Evolutionary conservation across 2,888 invertebrate genomes (phyloP).

Genomic region (Drosophila niveifrons): DNA sequence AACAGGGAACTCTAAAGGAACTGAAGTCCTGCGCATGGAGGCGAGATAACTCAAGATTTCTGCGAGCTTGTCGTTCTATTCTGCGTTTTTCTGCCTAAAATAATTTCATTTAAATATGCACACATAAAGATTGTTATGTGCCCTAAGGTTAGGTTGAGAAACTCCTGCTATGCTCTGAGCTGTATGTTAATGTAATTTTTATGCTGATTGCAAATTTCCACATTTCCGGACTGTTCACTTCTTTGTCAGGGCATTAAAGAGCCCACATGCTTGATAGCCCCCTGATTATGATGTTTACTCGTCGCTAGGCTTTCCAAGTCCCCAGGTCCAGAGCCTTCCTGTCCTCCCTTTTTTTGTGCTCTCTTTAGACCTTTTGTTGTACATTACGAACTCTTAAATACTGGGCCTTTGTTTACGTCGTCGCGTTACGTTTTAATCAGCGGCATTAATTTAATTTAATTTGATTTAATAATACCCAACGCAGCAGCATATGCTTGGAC

Average conservation of each 20-base stretch:
- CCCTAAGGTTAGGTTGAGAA: constrained; percentile 7
- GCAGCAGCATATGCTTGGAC: constrained; percentile 6
- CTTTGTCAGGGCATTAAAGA: constrained; percentile 57
- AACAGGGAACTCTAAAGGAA: background rate
- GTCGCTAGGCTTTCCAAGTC: constrained; percentile 50
- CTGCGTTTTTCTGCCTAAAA: constrained; percentile 39
- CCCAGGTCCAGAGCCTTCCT: constrained; percentile 1
- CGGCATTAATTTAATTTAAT: constrained; percentile 80
- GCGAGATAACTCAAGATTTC: constrained; percentile 15
- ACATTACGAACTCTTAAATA: constrained; percentile 20
- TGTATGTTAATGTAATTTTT: constrained; percentile 78
- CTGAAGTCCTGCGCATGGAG: background rate
- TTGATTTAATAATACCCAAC: constrained; percentile 72
- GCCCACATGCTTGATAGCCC: constrained; percentile 29
- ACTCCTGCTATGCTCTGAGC: constrained; percentile 2
- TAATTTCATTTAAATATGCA: constrained; percentile 74
- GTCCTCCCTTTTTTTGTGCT: constrained; percentile 46
- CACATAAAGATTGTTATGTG: constrained; percentile 58
- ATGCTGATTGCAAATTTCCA: constrained; percentile 79
- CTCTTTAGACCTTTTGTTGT: constrained; percentile 47
- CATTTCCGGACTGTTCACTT: constrained; percentile 69
- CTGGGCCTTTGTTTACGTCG: constrained; percentile 61
- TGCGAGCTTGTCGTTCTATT: constrained; percentile 16
- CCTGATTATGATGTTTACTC: constrained; percentile 65
- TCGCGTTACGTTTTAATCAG: constrained; percentile 69